Conservation (phyloP, 2,888 invertebrate species). For the Lampropteryx suffumata region DNA sequence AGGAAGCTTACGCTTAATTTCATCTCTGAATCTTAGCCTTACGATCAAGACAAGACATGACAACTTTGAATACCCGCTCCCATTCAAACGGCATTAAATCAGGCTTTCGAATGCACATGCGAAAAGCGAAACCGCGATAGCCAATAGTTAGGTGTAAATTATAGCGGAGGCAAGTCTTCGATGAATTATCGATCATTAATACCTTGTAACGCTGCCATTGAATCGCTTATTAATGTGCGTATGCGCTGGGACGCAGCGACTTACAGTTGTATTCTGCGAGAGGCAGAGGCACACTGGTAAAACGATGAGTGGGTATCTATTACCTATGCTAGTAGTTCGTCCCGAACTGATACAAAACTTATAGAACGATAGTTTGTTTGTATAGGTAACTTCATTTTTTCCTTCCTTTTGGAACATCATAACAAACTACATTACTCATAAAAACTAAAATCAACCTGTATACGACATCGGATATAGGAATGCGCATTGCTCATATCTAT, state of each 20-base stretch:
- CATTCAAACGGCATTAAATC: conserved; percentile 34
- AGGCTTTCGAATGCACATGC: conserved; percentile 43
- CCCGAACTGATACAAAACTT: too few species aligned
- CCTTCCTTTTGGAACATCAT: too few species aligned
- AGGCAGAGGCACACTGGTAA: conserved; percentile 3
- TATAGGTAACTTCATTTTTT: too few species aligned
- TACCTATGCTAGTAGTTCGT: background rate
- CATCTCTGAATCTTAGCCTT: background rate
- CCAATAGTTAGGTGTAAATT: conserved; percentile 46
- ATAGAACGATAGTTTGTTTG: too few species aligned
- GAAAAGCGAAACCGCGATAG: conserved; percentile 33
- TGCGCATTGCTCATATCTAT: too few species aligned
- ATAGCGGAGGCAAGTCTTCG: conserved; percentile 39
- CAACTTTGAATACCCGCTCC: conserved; percentile 24
- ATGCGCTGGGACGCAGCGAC: conserved; percentile 15
- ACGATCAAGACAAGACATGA: conserved; percentile 7
- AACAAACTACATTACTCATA: too few species aligned
- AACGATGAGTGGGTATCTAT: background rate
- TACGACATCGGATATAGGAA: too few species aligned
- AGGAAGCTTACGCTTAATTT: too few species aligned
- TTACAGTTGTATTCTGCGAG: conserved; percentile 18
- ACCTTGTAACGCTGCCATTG: conserved; percentile 52
- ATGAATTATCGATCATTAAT: conserved; percentile 62
- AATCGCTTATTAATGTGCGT: conserved; percentile 50
- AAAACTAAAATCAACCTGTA: too few species aligned